Evolutionary conservation across 2,113 vertebrate genomes (phyloP).

Genomic region (Chrysochloris asiatica): DNA sequence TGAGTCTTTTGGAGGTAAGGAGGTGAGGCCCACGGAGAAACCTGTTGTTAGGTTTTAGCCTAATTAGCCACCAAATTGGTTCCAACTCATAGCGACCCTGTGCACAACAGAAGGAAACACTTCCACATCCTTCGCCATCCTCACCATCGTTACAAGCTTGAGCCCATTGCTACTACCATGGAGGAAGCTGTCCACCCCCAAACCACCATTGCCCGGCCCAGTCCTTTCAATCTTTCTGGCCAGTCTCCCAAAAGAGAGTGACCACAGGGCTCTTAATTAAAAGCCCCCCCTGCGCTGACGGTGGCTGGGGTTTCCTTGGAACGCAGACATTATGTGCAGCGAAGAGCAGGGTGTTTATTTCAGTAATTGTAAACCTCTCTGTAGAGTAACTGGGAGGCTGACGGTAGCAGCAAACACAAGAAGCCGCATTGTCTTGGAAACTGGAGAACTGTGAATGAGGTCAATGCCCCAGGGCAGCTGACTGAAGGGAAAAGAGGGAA

Average conservation of each 20-base stretch:
- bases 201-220: neutral
- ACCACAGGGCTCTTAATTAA: conserved; percentile 70
- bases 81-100: too few relatives aligned
- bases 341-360: conserved; percentile 63
- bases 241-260: conserved; percentile 31
- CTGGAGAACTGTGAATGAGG: conserved; percentile 76
- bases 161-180: too few relatives aligned
- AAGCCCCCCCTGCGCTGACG: conserved; percentile 1
- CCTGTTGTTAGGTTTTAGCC: too few relatives aligned
- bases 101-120: too few relatives aligned
- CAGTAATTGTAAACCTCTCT: conserved; percentile 69
- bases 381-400: conserved; percentile 61
- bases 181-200: neutral
- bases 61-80: too few relatives aligned
- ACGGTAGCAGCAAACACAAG: conserved; percentile 75
- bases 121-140: too few relatives aligned
- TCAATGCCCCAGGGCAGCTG: conserved; percentile 50
- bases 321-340: conserved; percentile 43
- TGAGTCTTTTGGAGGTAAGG: neutral
- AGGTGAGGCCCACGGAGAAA: neutral
- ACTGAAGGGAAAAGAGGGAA: conserved; percentile 45
- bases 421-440: conserved; percentile 83
- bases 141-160: too few relatives aligned
- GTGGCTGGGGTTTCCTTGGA: conserved; percentile 64
- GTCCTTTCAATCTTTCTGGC: conserved; percentile 34